Evolutionary conservation across 2,888 invertebrate species (phyloP), one percentile per base, ranked within the genome.

Genomic region (Tinea pellionella): DNA sequence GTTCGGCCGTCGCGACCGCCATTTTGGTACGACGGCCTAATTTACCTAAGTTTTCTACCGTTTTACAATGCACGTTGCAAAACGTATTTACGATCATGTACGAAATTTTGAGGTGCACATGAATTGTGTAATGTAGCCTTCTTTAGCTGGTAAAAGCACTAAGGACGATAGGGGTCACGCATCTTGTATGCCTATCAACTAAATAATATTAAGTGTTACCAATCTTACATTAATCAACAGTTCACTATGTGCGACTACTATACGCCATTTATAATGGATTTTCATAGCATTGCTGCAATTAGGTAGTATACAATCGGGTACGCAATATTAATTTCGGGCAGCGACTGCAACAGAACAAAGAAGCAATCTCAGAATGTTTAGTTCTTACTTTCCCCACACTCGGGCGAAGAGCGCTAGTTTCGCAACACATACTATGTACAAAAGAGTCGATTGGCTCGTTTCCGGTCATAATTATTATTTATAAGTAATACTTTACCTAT

Each of bases 201-300:
- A 83, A 80, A 81, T 80, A 84, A 78, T 80, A 83, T 77, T 62
- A 82, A 80, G 80, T 85, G 81, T 88, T 88, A 88, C 88, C 88
- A 86, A 87, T 86, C 87, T 88, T 88, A 88, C 88, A 88, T 88
- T 87, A 82, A 80, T 78, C 75, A 88, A 88, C 87, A 78, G 79
- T 84, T 88, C 88, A 88, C 88, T 88, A 88, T 86, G 78, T 80
- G 83, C 87, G 86, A 84, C 82, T 86, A 88, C 84, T 84, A 80
- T 78, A 87, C 86, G 84, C 87, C 87, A 85, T 88, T 75, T 79
- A 84, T 80, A 80, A 81, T 77, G 73, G 69, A 77, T 79, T 84
- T 80, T 88, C 88, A 88, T 88, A 85, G 87, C 88, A 87, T 87
- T 80, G 84, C 83, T 82, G 87, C 88, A 88, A 87, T 83, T 71